phyloP scores from a whole-genome alignment of 2,113 vertebrate species.

The Oreotrochilus melanogaster region DNA sequence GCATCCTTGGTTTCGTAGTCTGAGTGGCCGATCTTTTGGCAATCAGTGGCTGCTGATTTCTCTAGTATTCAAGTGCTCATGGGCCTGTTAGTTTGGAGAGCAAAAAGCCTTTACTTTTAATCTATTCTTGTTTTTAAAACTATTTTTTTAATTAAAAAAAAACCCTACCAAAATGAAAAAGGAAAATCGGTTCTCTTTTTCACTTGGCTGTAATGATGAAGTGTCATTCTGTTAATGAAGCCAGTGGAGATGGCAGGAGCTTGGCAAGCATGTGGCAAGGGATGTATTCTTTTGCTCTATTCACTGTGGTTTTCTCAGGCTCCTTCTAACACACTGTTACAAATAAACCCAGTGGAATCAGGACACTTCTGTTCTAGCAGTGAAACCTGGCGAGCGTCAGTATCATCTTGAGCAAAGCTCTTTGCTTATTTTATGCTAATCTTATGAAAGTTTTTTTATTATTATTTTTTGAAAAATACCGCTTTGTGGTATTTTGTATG shows the following conservation, averaged over 20 bases:
- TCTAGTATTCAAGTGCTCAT: neutral
- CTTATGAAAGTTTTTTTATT: neutral
- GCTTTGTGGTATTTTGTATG: neutral
- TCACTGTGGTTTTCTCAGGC: neutral
- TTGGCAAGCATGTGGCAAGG: rapidly evolving
- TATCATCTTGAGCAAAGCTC: neutral
- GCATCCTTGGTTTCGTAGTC: neutral
- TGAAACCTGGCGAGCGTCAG: neutral
- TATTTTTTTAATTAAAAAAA: too few species aligned
- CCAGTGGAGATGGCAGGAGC: rapidly evolving
- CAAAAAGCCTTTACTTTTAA: neutral
- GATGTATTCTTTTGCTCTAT: neutral
- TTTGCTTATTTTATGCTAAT: constrained; percentile 8
- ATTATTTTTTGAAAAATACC: neutral
- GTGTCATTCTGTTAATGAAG: neutral
- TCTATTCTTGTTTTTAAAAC: neutral
- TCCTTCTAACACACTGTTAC: neutral
- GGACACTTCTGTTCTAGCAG: neutral
- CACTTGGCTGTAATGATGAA: neutral
- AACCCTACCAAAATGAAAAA: neutral
- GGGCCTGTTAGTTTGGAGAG: neutral
- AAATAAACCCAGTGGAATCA: neutral
- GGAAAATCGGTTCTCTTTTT: neutral
- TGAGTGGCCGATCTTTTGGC: neutral
- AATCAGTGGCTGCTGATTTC: neutral